Conservation (phyloP, 2,888 invertebrate species). For the Pristionchus entomophagus region DNA sequence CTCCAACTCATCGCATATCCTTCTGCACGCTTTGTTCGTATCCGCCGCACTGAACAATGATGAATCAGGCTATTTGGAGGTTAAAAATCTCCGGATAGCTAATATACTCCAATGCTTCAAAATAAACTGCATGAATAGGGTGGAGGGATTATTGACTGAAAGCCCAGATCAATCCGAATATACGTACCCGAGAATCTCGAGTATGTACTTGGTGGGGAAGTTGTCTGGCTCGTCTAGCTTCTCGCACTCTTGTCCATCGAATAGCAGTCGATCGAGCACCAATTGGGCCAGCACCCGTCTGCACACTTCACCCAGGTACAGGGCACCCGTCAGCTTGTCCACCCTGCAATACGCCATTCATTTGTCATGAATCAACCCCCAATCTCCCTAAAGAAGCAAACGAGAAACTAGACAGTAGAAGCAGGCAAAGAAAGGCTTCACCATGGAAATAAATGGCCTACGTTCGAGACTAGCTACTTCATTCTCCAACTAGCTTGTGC, state of each 20-base stretch:
- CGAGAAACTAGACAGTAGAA: background rate
- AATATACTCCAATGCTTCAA: too few relatives aligned
- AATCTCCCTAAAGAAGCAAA: too few relatives aligned
- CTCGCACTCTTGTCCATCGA: conserved; percentile 71
- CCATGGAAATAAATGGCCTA: too few relatives aligned
- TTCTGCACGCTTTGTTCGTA: conserved; percentile 65
- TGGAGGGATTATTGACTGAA: too few relatives aligned
- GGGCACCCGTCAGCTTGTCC: conserved; percentile 76
- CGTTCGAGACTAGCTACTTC: too few relatives aligned
- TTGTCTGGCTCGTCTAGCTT: conserved; percentile 70
- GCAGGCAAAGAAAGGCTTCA: background rate
- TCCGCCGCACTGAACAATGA: conserved; percentile 23
- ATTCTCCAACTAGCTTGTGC: too few relatives aligned
- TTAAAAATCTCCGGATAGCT: too few relatives aligned
- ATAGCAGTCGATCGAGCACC: conserved; percentile 70
- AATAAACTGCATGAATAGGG: too few relatives aligned
- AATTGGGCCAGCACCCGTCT: conserved; percentile 73
- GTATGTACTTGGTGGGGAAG: conserved; percentile 76
- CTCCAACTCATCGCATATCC: conserved; percentile 76
- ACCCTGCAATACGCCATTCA: conserved; percentile 63
- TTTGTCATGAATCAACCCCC: too few relatives aligned
- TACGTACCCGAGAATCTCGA: conserved; percentile 73
- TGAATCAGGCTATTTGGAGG: too few relatives aligned
- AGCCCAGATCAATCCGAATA: too few relatives aligned
- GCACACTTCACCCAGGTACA: conserved; percentile 75